Percentiles rank a stretch among this genome's conserved stretches.
Conservation (phyloP, 1,140 invertebrate species). For the Mizuhopecten yessoensis region DNA sequence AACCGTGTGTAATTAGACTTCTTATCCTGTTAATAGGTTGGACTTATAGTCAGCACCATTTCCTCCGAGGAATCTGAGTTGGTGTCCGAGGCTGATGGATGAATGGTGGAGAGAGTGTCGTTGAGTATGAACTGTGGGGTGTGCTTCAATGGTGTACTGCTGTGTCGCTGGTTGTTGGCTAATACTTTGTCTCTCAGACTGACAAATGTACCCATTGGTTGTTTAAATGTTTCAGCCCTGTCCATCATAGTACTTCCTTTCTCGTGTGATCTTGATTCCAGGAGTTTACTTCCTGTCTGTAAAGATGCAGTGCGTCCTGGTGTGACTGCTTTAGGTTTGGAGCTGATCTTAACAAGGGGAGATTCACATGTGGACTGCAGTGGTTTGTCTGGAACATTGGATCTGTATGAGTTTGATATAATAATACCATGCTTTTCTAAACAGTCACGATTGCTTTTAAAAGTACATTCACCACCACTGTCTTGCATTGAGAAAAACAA, state of each 20-base stretch:
- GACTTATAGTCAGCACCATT: not conserved
- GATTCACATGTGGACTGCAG: not conserved
- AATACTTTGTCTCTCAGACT: not conserved
- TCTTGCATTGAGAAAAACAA: not conserved
- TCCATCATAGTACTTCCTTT: not conserved
- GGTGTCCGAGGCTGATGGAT: not conserved
- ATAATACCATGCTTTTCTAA: not conserved
- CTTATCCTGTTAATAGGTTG: not conserved
- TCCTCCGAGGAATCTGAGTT: not conserved
- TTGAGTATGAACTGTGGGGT: not conserved
- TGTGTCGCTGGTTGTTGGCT: not conserved
- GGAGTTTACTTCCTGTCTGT: not conserved
- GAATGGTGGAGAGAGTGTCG: slow-evolving; percentile 1
- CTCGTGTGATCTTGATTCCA: not conserved
- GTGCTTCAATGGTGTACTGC: not conserved
- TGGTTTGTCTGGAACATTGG: too few relatives aligned
- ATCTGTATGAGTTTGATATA: too few relatives aligned
- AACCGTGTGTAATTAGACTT: too few relatives aligned
- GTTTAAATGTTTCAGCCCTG: not conserved
- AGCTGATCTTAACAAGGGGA: slow-evolving; percentile 7
- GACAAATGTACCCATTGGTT: not conserved
- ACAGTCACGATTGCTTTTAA: not conserved
- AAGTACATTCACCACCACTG: slow-evolving; percentile 11
- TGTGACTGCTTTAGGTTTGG: not conserved
- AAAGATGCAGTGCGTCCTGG: not conserved